These are phyloP conservation scores for Drosophila varians DNA, from an alignment of 1,140 invertebrate genomes.

Conservation along the genomic window DNA sequence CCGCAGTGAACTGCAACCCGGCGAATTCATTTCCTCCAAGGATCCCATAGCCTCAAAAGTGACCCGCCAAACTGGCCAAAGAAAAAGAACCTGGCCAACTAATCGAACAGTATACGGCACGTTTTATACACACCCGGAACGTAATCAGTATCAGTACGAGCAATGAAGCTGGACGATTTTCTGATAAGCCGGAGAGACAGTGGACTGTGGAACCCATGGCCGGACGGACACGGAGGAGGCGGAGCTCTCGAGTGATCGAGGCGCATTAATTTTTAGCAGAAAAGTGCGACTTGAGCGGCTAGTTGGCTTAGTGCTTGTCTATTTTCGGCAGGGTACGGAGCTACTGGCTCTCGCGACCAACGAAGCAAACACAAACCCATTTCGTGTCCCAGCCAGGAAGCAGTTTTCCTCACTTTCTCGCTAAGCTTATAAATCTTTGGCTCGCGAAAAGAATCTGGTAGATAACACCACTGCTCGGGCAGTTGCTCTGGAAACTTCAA, in stretches of 20 bases:
- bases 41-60: conserved; percentile 1
- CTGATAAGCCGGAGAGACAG: conserved; percentile 57
- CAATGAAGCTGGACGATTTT: conserved; percentile 41
- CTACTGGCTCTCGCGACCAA: conserved; percentile 61
- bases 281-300: conserved; percentile 61
- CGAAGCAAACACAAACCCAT: conserved; percentile 16
- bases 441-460: conserved; percentile 42
- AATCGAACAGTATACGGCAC: conserved; percentile 2
- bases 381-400: conserved; percentile 20
- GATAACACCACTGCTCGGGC: conserved; percentile 27
- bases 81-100: background rate
- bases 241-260: background rate
- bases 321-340: conserved; percentile 76
- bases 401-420: conserved; percentile 11
- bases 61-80: background rate
- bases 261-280: conserved; percentile 63
- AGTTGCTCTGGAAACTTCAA: conserved; percentile 20
- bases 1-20: background rate
- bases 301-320: conserved; percentile 68
- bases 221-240: conserved; percentile 1
- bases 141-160: conserved; percentile 46
- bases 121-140: conserved; percentile 31
- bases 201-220: conserved; percentile 54
- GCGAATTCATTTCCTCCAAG: background rate
- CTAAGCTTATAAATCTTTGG: background rate